phyloP scores from a whole-genome alignment of 2,113 vertebrate genomes.

The Diglossa brunneiventris region DNA sequence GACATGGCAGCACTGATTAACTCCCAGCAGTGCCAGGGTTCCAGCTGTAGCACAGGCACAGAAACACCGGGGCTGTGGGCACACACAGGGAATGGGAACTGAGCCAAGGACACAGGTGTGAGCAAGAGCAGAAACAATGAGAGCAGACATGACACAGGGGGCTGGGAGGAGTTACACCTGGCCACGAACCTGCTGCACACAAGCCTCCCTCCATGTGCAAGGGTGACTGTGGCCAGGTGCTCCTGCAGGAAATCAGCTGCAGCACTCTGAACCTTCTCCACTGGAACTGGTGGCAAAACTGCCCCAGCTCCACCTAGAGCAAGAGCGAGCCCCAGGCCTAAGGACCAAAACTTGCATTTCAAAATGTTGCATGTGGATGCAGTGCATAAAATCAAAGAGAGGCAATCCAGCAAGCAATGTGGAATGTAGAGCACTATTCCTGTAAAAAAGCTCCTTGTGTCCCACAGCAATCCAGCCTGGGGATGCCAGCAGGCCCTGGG shows the following conservation, averaged over 20 bases:
- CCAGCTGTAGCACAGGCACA: background rate
- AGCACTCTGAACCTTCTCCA: background rate
- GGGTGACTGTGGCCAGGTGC: background rate
- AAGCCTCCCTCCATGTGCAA: background rate
- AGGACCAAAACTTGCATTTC: background rate
- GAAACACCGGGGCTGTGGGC: background rate
- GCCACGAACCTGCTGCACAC: background rate
- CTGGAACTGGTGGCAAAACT: background rate
- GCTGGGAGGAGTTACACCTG: background rate
- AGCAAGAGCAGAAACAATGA: background rate
- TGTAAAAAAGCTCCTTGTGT: background rate
- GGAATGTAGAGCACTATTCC: background rate
- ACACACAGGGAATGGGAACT: conserved; percentile 6
- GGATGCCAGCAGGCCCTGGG: background rate
- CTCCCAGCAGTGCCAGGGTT: background rate
- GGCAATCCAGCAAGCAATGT: background rate
- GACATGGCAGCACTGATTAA: background rate
- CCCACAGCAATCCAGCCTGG: background rate
- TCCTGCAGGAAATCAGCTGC: background rate
- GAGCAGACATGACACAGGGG: background rate
- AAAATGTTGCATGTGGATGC: background rate
- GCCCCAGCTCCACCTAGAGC: background rate
- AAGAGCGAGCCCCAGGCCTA: background rate
- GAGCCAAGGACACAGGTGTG: background rate
- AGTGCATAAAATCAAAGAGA: background rate